phyloP scores from a whole-genome alignment of 2,797 vertebrate genomes.

The Girardinus metallicus region DNA sequence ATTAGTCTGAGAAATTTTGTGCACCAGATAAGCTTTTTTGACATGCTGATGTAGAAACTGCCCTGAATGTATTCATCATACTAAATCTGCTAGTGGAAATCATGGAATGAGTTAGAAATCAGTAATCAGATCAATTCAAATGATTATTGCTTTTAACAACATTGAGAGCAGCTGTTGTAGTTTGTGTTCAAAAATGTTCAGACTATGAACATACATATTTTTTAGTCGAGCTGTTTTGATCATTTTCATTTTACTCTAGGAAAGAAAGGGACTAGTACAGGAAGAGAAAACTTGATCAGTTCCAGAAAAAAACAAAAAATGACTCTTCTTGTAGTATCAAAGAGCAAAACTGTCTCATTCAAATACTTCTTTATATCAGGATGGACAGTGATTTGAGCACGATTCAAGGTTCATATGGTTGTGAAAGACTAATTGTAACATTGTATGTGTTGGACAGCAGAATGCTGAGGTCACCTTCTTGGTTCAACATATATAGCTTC shows the following conservation, averaged over 20 bases:
- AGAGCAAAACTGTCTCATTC: not conserved
- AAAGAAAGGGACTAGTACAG: not conserved
- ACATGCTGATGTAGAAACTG: conserved; percentile 63
- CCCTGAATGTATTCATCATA: conserved; percentile 56
- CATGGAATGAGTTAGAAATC: conserved; percentile 46
- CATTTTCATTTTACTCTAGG: not conserved
- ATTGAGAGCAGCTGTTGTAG: conserved; percentile 5
- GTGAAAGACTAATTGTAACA: not conserved
- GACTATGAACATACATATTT: conserved; percentile 7
- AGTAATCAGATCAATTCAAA: conserved; percentile 38
- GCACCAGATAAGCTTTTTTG: conserved; percentile 63
- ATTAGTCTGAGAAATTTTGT: conserved; percentile 79
- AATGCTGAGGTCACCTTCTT: not conserved
- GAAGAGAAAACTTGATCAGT: not conserved
- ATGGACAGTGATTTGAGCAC: not conserved
- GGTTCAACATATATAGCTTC: not conserved
- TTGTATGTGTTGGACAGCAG: not conserved
- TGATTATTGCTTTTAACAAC: conserved; percentile 26
- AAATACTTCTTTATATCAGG: not conserved
- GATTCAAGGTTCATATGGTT: not conserved
- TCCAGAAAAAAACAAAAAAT: not conserved
- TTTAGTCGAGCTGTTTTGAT: not conserved
- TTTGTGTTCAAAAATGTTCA: conserved; percentile 8
- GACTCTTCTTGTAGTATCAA: not conserved
- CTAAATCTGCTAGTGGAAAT: conserved; percentile 64